Evolutionary conservation across 2,888 invertebrate species (phyloP), one percentile per base, ranked within the genome.

Genomic region (Ischnus inquisitorius): DNA sequence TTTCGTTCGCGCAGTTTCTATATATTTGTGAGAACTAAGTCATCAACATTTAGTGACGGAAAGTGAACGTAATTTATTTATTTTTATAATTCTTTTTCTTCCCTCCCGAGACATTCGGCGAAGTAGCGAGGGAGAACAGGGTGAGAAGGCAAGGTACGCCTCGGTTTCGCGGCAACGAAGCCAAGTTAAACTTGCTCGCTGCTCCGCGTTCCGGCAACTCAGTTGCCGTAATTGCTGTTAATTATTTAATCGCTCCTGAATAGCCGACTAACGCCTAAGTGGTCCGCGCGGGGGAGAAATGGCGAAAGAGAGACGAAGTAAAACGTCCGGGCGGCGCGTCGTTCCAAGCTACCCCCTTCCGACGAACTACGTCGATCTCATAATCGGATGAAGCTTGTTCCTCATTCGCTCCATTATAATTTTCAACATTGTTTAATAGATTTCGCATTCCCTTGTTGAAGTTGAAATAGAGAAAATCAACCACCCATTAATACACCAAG

Each of bases 191-290:
- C 12, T 28, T 41, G 16, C 19, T 22, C 41, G 3, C 16, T 22
- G 54, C 10, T 41, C 10, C 65, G 16, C n/a, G 14, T 22, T 39
- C 41, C 39, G 87, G 80, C 88, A 89, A 90, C 91, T 92, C 90
- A 91, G 91, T 91, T 90, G 90, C 90, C 88, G 71, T 92, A 93
- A 93, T 93, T 92, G 90, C 90, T 89, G 89, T 91, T 92, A 93
- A 93, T 93, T 91, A 90, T 92, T 92, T 91, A 92, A 92, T 92
- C 88, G 90, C 87, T 87, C 87, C 88, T 89, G 90, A 92, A 91
- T 91, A 88, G 88, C 89, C 88, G 88, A 85, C 88, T 88, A 87
- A 88, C 87, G 88, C 88, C 88, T 87, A 89, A 90, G 90, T 90
- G 89, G 72, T 85, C 81, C 84, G 69, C 81, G 76, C 77, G 82